Evolutionary conservation across 1,140 invertebrate genomes (phyloP), one percentile per base, ranked within the genome.

Genomic region (Carcinoscorpius rotundicauda): DNA sequence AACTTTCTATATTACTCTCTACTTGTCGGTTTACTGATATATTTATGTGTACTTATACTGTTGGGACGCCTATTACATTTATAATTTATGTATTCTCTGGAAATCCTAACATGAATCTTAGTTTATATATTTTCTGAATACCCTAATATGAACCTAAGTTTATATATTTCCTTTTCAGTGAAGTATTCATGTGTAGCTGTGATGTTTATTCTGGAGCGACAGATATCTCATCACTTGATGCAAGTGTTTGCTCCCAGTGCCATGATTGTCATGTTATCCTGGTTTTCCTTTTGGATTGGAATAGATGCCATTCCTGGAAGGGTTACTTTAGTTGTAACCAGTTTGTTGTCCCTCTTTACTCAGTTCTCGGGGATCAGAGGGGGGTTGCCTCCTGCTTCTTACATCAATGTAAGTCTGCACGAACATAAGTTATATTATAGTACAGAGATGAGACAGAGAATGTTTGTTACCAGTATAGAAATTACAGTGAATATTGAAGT

Each of bases 241-340:
- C 89, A 92, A 75, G 90, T 88, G 1, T 93, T 91, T 76, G 87
- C 89, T 3, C 90, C 90, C 0, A 91, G 88, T 3, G 86, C 87
- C 3, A 76, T 93, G 4, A 88, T 93, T 6, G 89, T 93, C 5
- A 87, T 90, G 81, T 76, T 93, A 0, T 89, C 87, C 0, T 93
- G 90, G 90, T 90, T 92, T 71, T 90, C 87, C 70, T 91, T 92
- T 72, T 92, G 88, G 88, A 75, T 91, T 9, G 87, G 87, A 49
- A 76, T 91, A 65, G 89, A 93, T 73, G 87, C 88, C 2, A 87
- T 91, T 64, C 89, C 89, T 3, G 89, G 87, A 2, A 78, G 89
- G 51, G 87, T 91, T 3, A 88, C 89, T 0, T 76, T 91, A 4
- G 78, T 89, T 11, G 88, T 91, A 4, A 91, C 89, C 5, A 90